Percentiles rank a stretch among this genome's conserved stretches.
Conservation (phyloP, 92 coral and sea anemone genomes). For the Epizoanthus rinbou region DNA sequence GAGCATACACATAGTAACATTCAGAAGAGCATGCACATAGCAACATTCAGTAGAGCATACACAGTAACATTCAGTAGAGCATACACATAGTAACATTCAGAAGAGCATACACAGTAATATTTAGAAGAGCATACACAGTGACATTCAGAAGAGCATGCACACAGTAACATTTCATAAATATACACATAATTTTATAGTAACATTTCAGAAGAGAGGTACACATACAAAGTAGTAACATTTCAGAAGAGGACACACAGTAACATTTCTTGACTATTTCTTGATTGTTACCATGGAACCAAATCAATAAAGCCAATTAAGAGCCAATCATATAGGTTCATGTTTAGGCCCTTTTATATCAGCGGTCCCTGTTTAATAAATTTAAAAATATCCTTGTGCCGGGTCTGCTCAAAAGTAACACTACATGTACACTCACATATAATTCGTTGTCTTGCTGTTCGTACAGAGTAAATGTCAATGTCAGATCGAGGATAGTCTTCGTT, state of each 20-base stretch:
- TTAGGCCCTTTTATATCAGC: too few species aligned
- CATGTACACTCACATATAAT: constrained; percentile 77
- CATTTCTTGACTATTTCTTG: not conserved
- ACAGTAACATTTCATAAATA: too few species aligned
- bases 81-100: too few species aligned
- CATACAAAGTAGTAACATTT: too few species aligned
- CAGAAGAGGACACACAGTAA: not conserved
- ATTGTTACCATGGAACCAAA: not conserved
- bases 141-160: too few species aligned
- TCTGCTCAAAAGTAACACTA: not conserved
- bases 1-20: not conserved
- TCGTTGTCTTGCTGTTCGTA: constrained; percentile 90
- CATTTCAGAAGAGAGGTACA: too few species aligned
- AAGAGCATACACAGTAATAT: not conserved
- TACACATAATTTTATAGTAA: too few species aligned
- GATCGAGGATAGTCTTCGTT: constrained; percentile 86
- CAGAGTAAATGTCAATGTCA: constrained; percentile 91
- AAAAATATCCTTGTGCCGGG: not conserved
- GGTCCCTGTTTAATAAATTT: not conserved
- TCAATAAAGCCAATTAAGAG: not conserved
- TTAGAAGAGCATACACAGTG: too few species aligned
- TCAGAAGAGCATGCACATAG: too few species aligned
- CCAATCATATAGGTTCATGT: not conserved
- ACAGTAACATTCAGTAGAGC: too few species aligned
- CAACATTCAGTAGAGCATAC: not conserved